phyloP scores from a whole-genome alignment of 2,888 invertebrate species.

The Miltochrista miniata region DNA sequence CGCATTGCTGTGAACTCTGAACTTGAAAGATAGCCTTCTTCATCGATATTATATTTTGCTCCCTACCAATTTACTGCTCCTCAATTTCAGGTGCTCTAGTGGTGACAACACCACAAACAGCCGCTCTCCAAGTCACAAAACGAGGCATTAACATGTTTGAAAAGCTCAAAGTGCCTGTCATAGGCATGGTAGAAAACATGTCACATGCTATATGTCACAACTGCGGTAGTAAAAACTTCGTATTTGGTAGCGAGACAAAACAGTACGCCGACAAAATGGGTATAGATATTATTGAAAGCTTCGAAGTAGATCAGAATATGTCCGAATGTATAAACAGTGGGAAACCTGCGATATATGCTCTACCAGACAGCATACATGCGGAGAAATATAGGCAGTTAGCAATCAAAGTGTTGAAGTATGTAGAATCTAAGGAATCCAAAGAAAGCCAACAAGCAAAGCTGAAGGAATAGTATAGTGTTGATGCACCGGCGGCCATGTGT shows the following conservation, averaged over 20 bases:
- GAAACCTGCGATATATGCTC: slow-evolving; percentile 88
- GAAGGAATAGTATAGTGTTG: slow-evolving; percentile 52
- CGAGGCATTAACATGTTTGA: slow-evolving; percentile 95
- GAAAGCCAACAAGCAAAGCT: slow-evolving; percentile 56
- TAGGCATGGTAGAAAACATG: slow-evolving; percentile 97
- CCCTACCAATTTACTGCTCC: no score
- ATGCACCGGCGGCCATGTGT: slow-evolving; percentile 26
- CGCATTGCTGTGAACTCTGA: no score
- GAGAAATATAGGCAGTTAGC: slow-evolving; percentile 75
- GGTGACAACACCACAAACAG: slow-evolving; percentile 96
- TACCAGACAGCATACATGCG: slow-evolving; percentile 82
- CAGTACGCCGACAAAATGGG: slow-evolving; percentile 86
- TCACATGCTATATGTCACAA: slow-evolving; percentile 89
- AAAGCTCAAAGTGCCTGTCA: slow-evolving; percentile 91
- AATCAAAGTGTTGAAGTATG: slow-evolving; percentile 73
- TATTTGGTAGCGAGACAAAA: slow-evolving; percentile 88
- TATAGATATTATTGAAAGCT: slow-evolving; percentile 86
- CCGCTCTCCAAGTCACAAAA: slow-evolving; percentile 93
- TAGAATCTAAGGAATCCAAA: slow-evolving; percentile 66
- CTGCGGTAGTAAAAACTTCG: slow-evolving; percentile 88
- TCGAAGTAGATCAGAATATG: slow-evolving; percentile 89
- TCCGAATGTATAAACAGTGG: slow-evolving; percentile 88
- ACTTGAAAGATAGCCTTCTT: background rate
- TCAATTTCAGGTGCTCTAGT: slow-evolving; percentile 88
- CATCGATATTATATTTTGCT: background rate